Evolutionary conservation across 2,888 invertebrate species (phyloP), one percentile per base, ranked within the genome.

Genomic region (Tetranychus piercei): DNA sequence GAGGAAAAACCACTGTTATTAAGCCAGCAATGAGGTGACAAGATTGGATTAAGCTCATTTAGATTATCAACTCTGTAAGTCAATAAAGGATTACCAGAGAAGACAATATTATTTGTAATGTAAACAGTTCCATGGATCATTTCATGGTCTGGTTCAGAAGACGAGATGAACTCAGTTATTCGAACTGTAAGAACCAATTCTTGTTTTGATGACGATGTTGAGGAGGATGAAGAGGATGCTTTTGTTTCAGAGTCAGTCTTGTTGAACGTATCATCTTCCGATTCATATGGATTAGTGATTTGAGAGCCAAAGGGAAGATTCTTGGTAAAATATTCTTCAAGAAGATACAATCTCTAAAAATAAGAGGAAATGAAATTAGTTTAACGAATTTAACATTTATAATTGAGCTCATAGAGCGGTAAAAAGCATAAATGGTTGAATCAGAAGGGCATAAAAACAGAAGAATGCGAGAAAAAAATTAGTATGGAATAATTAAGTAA

Each of bases 111-210:
- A 23, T 67, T 67, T 23, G 20, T 23, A 18, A 67, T 11, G 9
- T 22, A 20, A 20, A 67, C 67, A n/a, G 22, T 67, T 67, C 67
- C 67, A 67, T 67, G 23, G 23, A 67, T 67, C 67, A 67, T 22
- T n/a, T 67, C 67, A 22, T 11, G 9, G 8, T n/a, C 67, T 9
- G 23, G 20, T 2, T 11, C 8, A 67, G 9, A 18, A 3, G 67
- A 67, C n/a, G 67, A 67, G 23, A 67, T 67, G n/a, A 22, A 67
- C n/a, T 67, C 67, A 67, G 20, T n/a, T 8, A 67, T 6, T 22
- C 23, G 1, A 2, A 67, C 8, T 23, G 23, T 22, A 18, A 67
- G 9, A 18, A 67, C 23, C 8, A 23, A 9, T n/a, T 67, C 67
- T 67, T 11, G 20, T 67, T 67, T 67, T 8, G 55, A 55, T 55